Base-by-base conservation (phyloP, 2,888 invertebrate species). In the Koerneria pararmatus region DNA sequence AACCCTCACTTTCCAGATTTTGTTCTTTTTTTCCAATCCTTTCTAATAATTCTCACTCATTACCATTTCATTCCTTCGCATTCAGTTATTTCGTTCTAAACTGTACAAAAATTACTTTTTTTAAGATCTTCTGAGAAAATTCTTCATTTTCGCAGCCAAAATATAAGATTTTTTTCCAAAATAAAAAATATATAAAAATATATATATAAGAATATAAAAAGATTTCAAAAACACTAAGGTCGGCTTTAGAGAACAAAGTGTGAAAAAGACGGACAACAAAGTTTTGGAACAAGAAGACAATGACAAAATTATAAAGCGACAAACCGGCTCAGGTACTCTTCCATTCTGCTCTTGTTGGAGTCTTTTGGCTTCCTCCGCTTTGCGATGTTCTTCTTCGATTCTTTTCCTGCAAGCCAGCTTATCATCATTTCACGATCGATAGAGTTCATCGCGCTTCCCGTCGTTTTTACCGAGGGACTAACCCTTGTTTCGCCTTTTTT, bases 311-410 rank as follows among this genome's bases (percentile, higher is more conserved):
- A 22, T 57, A 62, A 62, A 62, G 56, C 68, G 35, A 49, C 68
- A 66, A 69, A 19, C 46, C 15, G n/a, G n/a, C 46, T 46, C n/a
- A n/a, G 15, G n/a, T 15, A 15, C 15, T 46, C n/a, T 46, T 46
- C 46, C n/a, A n/a, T 46, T 57, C 57, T 57, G 54, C 15, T 27
- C 8, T 58, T 58, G 19, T 67, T 67, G n/a, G 3, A 32, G 34
- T 67, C 59, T 56, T 58, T 29, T 32, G 1, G 27, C 61, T 63
- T 63, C 29, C 66, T 68, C 46, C 46, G 65, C 35, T 58, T 34
- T 29, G 6, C 29, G 15, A 15, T 19, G 54, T 15, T n/a, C 24
- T 72, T 41, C 27, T 65, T 35, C 31, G 65, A 53, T 51, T 65
- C 64, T 64, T 65, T 46, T 24, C 24, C 56, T 61, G n/a, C 19